phyloP scores from a whole-genome alignment of 2,888 invertebrate species.

The Tenthredo scrophulariae region DNA sequence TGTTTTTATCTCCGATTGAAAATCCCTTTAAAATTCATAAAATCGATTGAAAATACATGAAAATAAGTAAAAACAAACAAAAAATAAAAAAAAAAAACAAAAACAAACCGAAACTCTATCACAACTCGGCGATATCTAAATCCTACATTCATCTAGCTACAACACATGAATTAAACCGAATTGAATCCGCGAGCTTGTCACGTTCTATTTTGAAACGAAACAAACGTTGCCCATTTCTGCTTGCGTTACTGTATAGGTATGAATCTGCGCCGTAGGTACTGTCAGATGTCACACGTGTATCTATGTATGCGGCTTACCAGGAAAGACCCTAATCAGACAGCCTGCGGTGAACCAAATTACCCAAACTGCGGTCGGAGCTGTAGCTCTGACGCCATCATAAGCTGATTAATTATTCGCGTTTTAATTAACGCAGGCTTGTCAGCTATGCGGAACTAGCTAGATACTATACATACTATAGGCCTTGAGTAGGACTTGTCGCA shows the following conservation, averaged over 20 bases:
- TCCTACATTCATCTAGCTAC: neutral
- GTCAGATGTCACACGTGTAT: conserved; percentile 34
- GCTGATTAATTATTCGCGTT: conserved; percentile 55
- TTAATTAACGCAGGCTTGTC: conserved; percentile 48
- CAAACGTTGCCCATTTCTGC: neutral
- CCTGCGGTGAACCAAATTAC: conserved; percentile 36
- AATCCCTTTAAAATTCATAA: neutral
- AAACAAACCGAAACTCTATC: neutral
- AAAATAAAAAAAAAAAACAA: neutral
- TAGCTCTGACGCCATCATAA: conserved; percentile 49
- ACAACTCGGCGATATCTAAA: neutral
- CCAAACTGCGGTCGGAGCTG: conserved; percentile 28
- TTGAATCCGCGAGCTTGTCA: neutral
- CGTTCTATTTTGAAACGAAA: neutral
- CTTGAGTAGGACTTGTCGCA: neutral
- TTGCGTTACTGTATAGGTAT: neutral
- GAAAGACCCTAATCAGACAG: conserved; percentile 40
- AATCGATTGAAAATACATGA: neutral
- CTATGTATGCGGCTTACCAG: conserved; percentile 22
- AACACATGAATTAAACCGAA: neutral
- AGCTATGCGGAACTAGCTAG: conserved; percentile 26
- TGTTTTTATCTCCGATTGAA: conserved; percentile 2
- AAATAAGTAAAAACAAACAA: neutral
- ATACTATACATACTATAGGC: neutral
- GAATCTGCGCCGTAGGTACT: neutral